Percentiles rank a stretch among this genome's conserved stretches.
Evolutionary conservation across 2,888 invertebrate genomes (phyloP).

Genomic region (Brenthis hecate): DNA sequence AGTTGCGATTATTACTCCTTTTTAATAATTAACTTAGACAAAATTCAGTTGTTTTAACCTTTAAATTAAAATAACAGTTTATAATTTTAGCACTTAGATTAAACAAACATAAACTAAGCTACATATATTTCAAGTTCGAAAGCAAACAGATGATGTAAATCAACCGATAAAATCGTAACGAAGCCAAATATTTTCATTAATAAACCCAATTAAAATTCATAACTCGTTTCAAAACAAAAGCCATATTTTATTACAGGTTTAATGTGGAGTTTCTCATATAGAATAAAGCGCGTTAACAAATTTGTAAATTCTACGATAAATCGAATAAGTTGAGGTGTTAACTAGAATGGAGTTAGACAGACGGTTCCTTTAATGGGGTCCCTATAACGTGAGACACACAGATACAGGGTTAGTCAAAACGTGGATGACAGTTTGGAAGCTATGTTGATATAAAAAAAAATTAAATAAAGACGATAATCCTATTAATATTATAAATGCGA

Average conservation of each 20-base stretch:
- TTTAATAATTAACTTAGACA: no score
- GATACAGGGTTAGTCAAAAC: not conserved
- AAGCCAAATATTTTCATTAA: slow-evolving; percentile 11
- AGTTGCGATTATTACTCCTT: no score
- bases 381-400: slow-evolving; percentile 11
- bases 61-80: no score
- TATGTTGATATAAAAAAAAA: no score
- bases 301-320: slow-evolving; percentile 50
- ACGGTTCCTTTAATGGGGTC: slow-evolving; percentile 49
- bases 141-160: slow-evolving; percentile 7
- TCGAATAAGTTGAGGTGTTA: slow-evolving; percentile 61
- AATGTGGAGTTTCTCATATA: slow-evolving; percentile 12
- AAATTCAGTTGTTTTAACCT: no score
- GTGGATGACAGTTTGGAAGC: no score
- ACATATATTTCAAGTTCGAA: not conserved
- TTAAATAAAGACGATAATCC: no score
- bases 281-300: slow-evolving; percentile 42
- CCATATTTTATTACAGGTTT: slow-evolving; percentile 17
- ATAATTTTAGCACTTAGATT: not conserved
- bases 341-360: slow-evolving; percentile 54
- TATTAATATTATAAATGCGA: no score
- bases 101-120: not conserved
- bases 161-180: slow-evolving; percentile 7
- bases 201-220: slow-evolving; percentile 18
- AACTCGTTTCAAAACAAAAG: slow-evolving; percentile 23